These are phyloP conservation scores for Ellobium chinense DNA, from an alignment of 2,888 invertebrate species.

Conservation along the genomic window DNA sequence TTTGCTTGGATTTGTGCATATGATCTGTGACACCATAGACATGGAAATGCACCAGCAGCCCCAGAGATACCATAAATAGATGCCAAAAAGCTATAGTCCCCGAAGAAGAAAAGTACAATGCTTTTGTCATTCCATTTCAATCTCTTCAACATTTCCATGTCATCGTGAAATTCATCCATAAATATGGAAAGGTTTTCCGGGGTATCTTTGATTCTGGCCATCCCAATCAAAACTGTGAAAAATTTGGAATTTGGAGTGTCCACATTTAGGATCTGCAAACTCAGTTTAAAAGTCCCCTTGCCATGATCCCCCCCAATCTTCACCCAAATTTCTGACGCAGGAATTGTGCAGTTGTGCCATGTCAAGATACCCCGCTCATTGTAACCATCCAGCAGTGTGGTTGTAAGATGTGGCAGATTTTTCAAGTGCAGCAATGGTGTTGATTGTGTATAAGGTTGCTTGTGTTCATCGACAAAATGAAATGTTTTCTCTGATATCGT, in stretches of 20 bases:
- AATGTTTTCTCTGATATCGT: neutral
- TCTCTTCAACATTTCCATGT: neutral
- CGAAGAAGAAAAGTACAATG: neutral
- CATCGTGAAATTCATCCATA: neutral
- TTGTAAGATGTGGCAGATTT: neutral
- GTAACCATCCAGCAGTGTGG: slow-evolving; percentile 7
- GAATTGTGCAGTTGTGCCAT: slow-evolving; percentile 17
- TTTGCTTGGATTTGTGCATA: neutral
- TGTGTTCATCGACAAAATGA: neutral
- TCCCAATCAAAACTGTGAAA: slow-evolving; percentile 16
- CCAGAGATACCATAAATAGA: slow-evolving; percentile 13
- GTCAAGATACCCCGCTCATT: slow-evolving; percentile 3
- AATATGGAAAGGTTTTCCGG: neutral
- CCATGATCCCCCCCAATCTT: slow-evolving; percentile 27
- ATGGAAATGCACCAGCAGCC: slow-evolving; percentile 9
- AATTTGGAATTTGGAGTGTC: neutral
- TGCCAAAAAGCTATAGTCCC: slow-evolving; percentile 5
- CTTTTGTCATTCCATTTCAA: neutral
- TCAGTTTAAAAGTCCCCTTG: slow-evolving; percentile 15
- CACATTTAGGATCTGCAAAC: slow-evolving; percentile 2
- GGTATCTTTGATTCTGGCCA: slow-evolving; percentile 22
- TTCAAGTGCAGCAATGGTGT: neutral
- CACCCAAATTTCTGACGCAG: slow-evolving; percentile 18
- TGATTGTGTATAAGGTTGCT: neutral
- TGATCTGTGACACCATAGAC: slow-evolving; percentile 11